Base-by-base conservation (phyloP, 2,113 vertebrate species). In the Stictonetta naevosa region DNA sequence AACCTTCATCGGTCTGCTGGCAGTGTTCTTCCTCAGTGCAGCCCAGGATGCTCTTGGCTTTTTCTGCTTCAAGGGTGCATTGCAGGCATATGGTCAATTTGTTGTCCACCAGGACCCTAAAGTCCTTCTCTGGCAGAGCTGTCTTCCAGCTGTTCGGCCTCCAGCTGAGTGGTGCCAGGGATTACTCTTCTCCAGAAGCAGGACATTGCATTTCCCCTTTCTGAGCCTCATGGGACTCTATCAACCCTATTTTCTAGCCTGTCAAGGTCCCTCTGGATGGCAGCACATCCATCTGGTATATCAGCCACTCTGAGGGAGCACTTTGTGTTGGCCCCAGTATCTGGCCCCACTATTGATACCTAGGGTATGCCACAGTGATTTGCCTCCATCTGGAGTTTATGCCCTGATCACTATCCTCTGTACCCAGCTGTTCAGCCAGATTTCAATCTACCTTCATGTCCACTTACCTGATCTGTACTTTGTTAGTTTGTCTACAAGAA, bases 131-230 rank as follows among this genome's bases (percentile, higher is more conserved):
- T 73, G 15, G 7, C 9, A 64, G n/a, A 34, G 8, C 6, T 80
- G 67, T 60, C 36, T 71, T 36, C 13, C 25, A 53, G 36, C 20
- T 3, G 3, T 59, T 68, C 63, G 59, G 31, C 44, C 44, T 68
- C 23, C 13, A 50, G 3, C 2, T 0, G 50, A 42, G 34, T 31
- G 15, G 8, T 59, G 34, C 34, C 36, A 38, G 8, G 21, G 19
- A n/a, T 80, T 72, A 40, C 38, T 80, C 28, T n/a, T 72, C 3
- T 25, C 11, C 14, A n/a, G 23, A 86, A 11, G 23, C 62, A 86
- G 58, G 19, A 52, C 23, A 22, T 48, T 59, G 19, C 42, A 40
- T 52, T 77, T 77, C 8, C n/a, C 10, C 25, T 25, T 40, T 26
- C n/a, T 50, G 23, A 68, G 63, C 44, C 29, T 77, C 23, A 23